These are phyloP conservation scores for Tor tambroides DNA, from an alignment of 2,113 vertebrate genomes.

Conservation along the genomic window DNA sequence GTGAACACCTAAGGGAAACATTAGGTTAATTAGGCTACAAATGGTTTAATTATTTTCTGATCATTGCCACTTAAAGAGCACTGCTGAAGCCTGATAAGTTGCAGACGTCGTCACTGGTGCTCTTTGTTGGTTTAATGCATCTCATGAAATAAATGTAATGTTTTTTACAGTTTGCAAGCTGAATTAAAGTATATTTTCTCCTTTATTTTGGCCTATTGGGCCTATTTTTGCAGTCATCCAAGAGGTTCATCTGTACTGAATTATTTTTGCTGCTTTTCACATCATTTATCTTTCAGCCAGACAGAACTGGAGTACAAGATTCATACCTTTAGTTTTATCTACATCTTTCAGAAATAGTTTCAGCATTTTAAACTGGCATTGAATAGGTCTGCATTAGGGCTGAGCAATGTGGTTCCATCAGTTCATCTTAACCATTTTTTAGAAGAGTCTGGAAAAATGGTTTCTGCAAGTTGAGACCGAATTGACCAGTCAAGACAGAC, in stretches of 20 bases:
- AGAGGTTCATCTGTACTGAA: background rate
- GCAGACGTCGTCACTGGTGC: background rate
- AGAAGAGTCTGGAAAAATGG: background rate
- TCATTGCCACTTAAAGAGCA: constrained; percentile 9
- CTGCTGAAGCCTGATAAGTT: constrained; percentile 10
- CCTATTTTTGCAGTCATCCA: background rate
- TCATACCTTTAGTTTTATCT: background rate
- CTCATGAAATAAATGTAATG: background rate
- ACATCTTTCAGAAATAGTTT: constrained; percentile 4
- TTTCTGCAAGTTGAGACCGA: background rate
- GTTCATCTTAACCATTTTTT: background rate
- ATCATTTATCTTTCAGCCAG: background rate
- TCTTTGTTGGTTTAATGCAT: constrained; percentile 23
- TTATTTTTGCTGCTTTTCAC: background rate
- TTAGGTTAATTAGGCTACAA: constrained; percentile 5
- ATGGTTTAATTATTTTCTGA: constrained; percentile 6
- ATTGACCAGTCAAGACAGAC: background rate
- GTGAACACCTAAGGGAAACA: constrained; percentile 9
- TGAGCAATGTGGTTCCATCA: background rate
- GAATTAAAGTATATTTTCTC: constrained; percentile 50
- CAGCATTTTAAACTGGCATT: background rate
- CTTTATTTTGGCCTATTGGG: constrained; percentile 9
- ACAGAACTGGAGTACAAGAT: background rate
- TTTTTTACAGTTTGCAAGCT: constrained; percentile 48
- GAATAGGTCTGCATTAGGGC: background rate